These are phyloP conservation scores for Tinamus guttatus DNA, from an alignment of 2,113 vertebrate genomes.

Conservation along the genomic window DNA sequence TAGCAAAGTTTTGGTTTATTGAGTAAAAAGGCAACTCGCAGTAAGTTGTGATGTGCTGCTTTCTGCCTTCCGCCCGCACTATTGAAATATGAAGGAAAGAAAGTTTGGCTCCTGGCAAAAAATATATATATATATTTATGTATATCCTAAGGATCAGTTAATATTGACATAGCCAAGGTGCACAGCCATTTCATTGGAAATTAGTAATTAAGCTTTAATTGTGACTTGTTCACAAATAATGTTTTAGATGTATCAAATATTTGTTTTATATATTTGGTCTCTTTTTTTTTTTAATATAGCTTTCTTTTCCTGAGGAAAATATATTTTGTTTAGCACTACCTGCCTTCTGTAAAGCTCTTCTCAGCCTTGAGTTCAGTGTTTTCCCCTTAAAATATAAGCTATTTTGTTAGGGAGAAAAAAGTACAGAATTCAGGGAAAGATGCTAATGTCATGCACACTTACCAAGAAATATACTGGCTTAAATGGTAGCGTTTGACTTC, in stretches of 20 bases:
- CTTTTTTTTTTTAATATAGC: constrained; percentile 67
- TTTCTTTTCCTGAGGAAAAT: constrained; percentile 72
- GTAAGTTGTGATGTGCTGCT: constrained; percentile 75
- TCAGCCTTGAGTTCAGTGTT: constrained; percentile 56
- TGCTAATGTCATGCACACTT: constrained; percentile 37
- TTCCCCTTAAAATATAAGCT: constrained; percentile 51
- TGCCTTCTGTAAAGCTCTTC: constrained; percentile 67
- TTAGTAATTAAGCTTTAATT: constrained; percentile 75
- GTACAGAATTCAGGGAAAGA: constrained; percentile 73
- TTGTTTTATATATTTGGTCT: constrained; percentile 69
- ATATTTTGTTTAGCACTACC: constrained; percentile 65
- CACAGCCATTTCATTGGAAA: constrained; percentile 52
- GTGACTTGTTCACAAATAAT: constrained; percentile 70
- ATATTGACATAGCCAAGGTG: constrained; percentile 27
- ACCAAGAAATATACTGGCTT: constrained; percentile 52
- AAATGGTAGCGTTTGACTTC: constrained; percentile 63
- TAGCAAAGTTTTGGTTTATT: constrained; percentile 66
- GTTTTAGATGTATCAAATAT: constrained; percentile 64
- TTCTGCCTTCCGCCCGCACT: constrained; percentile 71
- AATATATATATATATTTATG: not conserved
- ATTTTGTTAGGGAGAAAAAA: constrained; percentile 47
- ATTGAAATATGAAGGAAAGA: constrained; percentile 64
- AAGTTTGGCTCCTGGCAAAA: constrained; percentile 42
- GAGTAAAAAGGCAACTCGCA: constrained; percentile 72
- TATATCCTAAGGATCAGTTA: constrained; percentile 57